A percentile compares a stretch with the other conserved stretches of the same genome.
phyloP scores from a whole-genome alignment of 2,888 invertebrate genomes.

The Stegophylla sp. region DNA sequence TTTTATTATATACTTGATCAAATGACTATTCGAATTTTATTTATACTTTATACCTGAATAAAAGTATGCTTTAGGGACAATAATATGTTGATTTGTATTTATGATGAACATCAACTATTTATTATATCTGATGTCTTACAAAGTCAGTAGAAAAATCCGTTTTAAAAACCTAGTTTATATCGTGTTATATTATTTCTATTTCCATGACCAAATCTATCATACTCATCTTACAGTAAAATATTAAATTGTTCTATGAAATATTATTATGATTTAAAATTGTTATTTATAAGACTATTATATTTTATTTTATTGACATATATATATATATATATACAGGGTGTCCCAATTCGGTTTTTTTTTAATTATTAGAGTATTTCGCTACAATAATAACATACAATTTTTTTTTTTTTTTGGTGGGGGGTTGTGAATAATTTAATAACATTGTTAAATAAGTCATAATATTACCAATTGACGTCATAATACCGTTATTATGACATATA shows the following conservation, averaged over 20 bases:
- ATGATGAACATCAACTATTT: background rate
- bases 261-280: background rate
- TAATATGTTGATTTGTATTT: background rate
- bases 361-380: no score
- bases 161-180: constrained; percentile 28
- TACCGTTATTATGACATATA: no score
- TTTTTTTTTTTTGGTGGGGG: no score
- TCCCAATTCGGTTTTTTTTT: no score
- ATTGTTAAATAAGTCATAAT: no score
- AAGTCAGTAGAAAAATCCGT: background rate
- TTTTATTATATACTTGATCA: constrained; percentile 20
- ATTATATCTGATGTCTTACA: background rate
- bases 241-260: constrained; percentile 7
- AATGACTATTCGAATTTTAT: background rate
- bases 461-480: no score
- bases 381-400: no score
- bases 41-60: constrained; percentile 11
- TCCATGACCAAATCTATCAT: constrained; percentile 17
- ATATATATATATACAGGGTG: no score
- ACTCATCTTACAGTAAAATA: background rate
- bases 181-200: background rate
- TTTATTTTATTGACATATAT: background rate
- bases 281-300: constrained; percentile 11
- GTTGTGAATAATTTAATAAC: no score
- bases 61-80: background rate